These are phyloP conservation scores for Corythucha ciliata DNA, from an alignment of 2,888 invertebrate species.

Conservation along the genomic window DNA sequence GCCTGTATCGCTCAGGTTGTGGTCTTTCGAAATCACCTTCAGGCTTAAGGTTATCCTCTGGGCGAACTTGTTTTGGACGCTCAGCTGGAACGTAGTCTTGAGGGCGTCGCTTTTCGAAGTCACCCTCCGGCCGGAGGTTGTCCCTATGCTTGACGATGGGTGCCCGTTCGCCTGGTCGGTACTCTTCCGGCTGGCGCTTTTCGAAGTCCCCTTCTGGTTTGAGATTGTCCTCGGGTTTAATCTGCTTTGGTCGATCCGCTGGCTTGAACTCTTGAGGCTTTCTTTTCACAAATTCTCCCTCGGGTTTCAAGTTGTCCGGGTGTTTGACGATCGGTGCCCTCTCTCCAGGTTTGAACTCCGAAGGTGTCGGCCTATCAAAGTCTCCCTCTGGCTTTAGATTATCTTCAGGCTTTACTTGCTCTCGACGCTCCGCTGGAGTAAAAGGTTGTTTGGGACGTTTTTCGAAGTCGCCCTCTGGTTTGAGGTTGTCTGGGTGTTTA, in stretches of 20 bases:
- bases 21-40: conserved; percentile 41
- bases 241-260: conserved; percentile 45
- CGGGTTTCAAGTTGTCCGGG: conserved; percentile 37
- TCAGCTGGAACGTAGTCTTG: conserved; percentile 41
- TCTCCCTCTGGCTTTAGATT: conserved; percentile 47
- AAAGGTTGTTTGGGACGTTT: conserved; percentile 32
- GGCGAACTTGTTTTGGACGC: conserved; percentile 42
- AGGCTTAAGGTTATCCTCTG: conserved; percentile 41
- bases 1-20: not conserved
- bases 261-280: conserved; percentile 39
- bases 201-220: conserved; percentile 45
- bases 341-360: conserved; percentile 25
- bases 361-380: conserved; percentile 40
- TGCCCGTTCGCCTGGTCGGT: conserved; percentile 43
- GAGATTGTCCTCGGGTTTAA: conserved; percentile 46
- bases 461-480: conserved; percentile 47
- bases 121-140: conserved; percentile 38
- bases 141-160: conserved; percentile 41
- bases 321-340: conserved; percentile 38
- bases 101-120: conserved; percentile 40
- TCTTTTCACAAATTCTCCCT: conserved; percentile 37
- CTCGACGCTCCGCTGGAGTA: conserved; percentile 30
- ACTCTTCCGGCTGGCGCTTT: conserved; percentile 38
- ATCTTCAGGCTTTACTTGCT: conserved; percentile 42
- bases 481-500: conserved; percentile 42